Conservation (phyloP, 2,113 vertebrate species). For the cat (Felis catus) region F.catus_Fca126_mat1.0 CM031415.1:7012001-7012500, state of each 20-base stretch:
- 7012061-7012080: not conserved
- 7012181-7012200: not conserved
- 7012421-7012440: not conserved
- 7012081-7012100: not conserved
- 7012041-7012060: not conserved
- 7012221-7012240: not conserved
- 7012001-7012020: not conserved
- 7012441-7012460: not conserved
- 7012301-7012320: not conserved
- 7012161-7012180: not conserved
- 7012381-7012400: not conserved
- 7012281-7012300: not conserved
- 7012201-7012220: not conserved
- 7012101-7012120: not conserved
- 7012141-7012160: not conserved
- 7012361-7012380: not conserved
- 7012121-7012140: not conserved
- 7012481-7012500: not conserved
- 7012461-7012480: not conserved
- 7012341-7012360: not conserved
- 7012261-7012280: not conserved
- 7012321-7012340: not conserved
- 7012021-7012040: not conserved
- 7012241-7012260: not conserved
- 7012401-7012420: not conserved